Percentiles rank a stretch among this genome's conserved stretches.
These are phyloP conservation scores for Hydraecia micacea DNA, from an alignment of 2,888 invertebrate species.

Conservation along the genomic window DNA sequence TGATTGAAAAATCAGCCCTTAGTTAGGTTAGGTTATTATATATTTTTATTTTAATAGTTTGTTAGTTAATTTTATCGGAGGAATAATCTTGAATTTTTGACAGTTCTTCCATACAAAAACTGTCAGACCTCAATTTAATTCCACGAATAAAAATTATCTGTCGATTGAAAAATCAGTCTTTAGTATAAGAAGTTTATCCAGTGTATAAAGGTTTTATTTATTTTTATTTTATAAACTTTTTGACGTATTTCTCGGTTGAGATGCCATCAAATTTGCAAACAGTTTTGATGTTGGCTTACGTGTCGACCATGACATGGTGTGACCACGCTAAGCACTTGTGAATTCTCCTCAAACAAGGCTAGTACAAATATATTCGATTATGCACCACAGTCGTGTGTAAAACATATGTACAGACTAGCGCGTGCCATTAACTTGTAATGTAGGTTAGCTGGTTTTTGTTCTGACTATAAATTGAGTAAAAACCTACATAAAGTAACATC, in stretches of 20 bases:
- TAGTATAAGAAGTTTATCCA: too few relatives aligned
- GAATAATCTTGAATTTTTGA: too few relatives aligned
- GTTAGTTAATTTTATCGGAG: too few relatives aligned
- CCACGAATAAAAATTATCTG: too few relatives aligned
- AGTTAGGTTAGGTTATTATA: too few relatives aligned
- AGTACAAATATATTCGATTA: slow-evolving; percentile 39
- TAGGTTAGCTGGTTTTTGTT: not conserved
- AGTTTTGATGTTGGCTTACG: slow-evolving; percentile 14
- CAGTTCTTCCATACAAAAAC: too few relatives aligned
- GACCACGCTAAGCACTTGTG: slow-evolving; percentile 32
- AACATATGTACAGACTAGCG: slow-evolving; percentile 1
- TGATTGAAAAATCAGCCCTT: too few relatives aligned
- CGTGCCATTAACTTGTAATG: not conserved
- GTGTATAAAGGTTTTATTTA: too few relatives aligned
- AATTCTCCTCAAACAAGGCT: slow-evolving; percentile 50
- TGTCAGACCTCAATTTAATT: too few relatives aligned
- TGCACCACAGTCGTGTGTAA: slow-evolving; percentile 13
- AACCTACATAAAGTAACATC: not conserved
- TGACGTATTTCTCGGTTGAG: not conserved
- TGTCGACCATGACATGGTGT: slow-evolving; percentile 47
- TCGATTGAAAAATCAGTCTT: too few relatives aligned
- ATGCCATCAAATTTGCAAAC: not conserved
- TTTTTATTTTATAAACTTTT: not conserved
- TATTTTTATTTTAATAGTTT: too few relatives aligned
- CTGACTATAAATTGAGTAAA: not conserved